Base-by-base conservation (phyloP, 2,113 vertebrate species). In the Nanorana parkeri region DNA sequence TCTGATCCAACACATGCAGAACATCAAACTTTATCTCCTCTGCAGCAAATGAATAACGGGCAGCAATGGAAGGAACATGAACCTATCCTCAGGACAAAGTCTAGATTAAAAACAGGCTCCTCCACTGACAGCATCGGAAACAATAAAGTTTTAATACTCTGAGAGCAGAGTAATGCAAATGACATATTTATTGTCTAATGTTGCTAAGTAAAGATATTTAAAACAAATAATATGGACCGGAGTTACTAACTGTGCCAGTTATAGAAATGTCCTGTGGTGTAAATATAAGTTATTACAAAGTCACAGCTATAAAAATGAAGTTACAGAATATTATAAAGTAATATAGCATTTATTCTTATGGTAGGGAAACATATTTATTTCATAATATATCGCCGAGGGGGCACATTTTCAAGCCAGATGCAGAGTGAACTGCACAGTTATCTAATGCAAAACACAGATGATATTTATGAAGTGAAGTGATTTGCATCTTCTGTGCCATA, bases 1-100 rank as follows among this genome's bases (percentile, higher is more conserved):
- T 54, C 80, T 82, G 60, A 73, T 74, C 69, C 69, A 82, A 82
- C 80, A 82, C 80, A 82, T 82, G 80, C 69, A 74, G 69, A 82
- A 82, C 80, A 82, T 82, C 80, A 82, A 74, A 75, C 69, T 82
- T 82, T 82, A 82, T 82, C 80, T 82, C 23, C 36, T 65, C 21
- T 75, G 29, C 61, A 66, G 80, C 41, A 75, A 82, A 82, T 65
- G 28, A 56, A 63, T 64, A 74, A 74, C 17, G 71, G 69, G 47
- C 60, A 74, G 47, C 64, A 36, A 56, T 75, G 52, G 78, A 80
- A 68, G 66, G 67, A 82, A 82, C 61, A 75, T 65, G 28, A 82
- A 75, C 68, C 55, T 73, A 73, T 81, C 60, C 63, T 61, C 28
- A 82, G 80, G 63, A 66, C 79, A 67, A 55, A 74, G 47, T 74